Conservation (phyloP, 2,888 invertebrate species). For the Endomychus coccineus region DNA sequence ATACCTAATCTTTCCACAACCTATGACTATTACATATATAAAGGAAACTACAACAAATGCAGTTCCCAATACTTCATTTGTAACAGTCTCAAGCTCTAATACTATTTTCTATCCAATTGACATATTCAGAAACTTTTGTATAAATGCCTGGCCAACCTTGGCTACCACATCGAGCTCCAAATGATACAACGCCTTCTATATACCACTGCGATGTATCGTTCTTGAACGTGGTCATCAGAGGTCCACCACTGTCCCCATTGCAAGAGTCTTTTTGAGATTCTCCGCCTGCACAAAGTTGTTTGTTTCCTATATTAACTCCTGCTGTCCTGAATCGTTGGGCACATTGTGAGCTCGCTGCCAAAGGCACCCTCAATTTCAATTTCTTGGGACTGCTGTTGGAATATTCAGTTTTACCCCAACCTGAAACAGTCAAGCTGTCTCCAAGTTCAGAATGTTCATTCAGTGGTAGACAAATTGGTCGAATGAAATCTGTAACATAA, state of each 20-base stretch:
- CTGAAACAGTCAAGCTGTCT: constrained; percentile 49
- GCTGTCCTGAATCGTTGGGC: constrained; percentile 24
- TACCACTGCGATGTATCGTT: constrained; percentile 49
- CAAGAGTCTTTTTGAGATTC: constrained; percentile 59
- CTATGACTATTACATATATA: neutral
- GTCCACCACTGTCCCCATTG: constrained; percentile 70
- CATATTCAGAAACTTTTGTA: constrained; percentile 40
- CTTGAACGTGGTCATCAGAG: constrained; percentile 54
- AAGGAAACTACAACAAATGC: neutral
- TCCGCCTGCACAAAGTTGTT: constrained; percentile 38
- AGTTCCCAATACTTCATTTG: neutral
- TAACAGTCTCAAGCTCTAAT: neutral
- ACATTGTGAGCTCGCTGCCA: constrained; percentile 28
- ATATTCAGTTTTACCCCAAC: constrained; percentile 59
- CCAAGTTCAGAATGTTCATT: constrained; percentile 39
- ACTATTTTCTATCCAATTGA: constrained; percentile 51
- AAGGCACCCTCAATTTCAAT: constrained; percentile 48
- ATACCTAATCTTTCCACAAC: too few species aligned
- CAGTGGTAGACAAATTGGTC: constrained; percentile 56
- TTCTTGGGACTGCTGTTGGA: constrained; percentile 45
- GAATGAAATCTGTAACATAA: constrained; percentile 45
- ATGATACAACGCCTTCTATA: constrained; percentile 59
- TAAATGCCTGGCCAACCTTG: constrained; percentile 36
- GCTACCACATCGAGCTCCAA: constrained; percentile 45
- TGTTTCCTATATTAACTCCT: constrained; percentile 24